Evolutionary conservation across 2,113 vertebrate species (phyloP), one percentile per base, ranked within the genome.

Genomic region (Cyphomyrus discorhynchus): DNA sequence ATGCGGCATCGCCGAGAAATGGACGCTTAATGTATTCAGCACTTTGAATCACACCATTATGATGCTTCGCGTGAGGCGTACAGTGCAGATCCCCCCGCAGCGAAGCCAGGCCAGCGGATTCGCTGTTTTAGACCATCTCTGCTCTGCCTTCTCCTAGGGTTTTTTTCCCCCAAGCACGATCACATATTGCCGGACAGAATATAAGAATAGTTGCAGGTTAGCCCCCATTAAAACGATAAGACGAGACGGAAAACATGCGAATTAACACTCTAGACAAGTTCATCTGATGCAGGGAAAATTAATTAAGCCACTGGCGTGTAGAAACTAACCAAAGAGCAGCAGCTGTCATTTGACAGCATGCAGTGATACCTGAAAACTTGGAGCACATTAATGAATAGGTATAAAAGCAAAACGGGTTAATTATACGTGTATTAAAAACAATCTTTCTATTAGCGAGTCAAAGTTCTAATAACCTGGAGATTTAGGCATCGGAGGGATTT

Each of bases 1-100:
- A 98, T 97, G 95, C 96, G 96, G 97, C 97, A 96, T 96, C 96
- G 96, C 95, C 96, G 96, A 96, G 96, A 96, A 97, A 97, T 97
- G 97, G 93, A 95, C 93, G 92, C 95, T 95, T 95, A 95, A 93
- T 92, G 94, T 95, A 94, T 95, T 95, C 95, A 92, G 94, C 94
- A 91, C 91, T 92, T 92, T 92, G 91, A 96, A 93, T 92, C 95
- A 94, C 95, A 95, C 94, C 92, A 93, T 92, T 90, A 92, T 93
- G 53, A 86, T 52, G 49, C 85, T 74, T 88, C 46, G 62, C 47
- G 53, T 88, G 62, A 39, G 46, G 88, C 88, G 52, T 77, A 42
- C 66, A 50, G n/a, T 31, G 17, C 21, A 74, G 21, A 82, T 10
- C 35, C 82, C 9, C 19, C 82, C 21, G 82, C 82, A 84, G 82